Evolutionary conservation across 2,113 vertebrate species (phyloP), one percentile per base, ranked within the genome.

Genomic region (Pardalotus punctatus): DNA sequence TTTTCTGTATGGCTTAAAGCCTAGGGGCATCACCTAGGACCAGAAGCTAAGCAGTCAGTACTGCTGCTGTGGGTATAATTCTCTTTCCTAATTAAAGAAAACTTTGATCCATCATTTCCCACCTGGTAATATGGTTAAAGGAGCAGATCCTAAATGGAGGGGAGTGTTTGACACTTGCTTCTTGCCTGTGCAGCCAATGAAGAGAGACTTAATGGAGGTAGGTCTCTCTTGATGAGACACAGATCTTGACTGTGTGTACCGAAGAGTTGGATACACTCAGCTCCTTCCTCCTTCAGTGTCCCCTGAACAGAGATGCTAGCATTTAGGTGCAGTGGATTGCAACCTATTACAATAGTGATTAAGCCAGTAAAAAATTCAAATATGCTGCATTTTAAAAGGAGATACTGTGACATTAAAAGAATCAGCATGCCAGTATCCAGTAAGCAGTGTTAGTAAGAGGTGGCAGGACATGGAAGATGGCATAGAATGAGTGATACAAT

Each of bases 391-490:
- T 94, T 90, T 73, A 29, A 88, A 88, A 42, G 50, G 45, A 88
- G 67, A 42, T 70, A 51, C 21, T 48, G 47, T 95, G 94, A 77
- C 71, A 71, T 88, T 94, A 86, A 88, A 65, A 88, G 27, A 94
- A 83, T 81, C 27, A 33, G 33, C 40, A 11, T 85, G 79, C 71
- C 88, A 86, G 47, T 40, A 92, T 86, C 80, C 66, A 81, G 72
- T 83, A 91, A 94, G 64, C 64, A 88, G 43, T 29, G 24, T 96
- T 95, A 89, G 29, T 91, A 93, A 96, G 90, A 88, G 67, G 79
- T 95, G 80, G 83, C 80, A 91, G 88, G 90, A 95, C 85, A 42
- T 78, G 64, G 82, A 93, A 94, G 76, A 78, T 11, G 7, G 60
- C 79, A 78, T 90, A 70, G 61, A 92, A 94, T 54, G 76, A 92